Evolutionary conservation across 92 coral and sea anemone species (phyloP).

Genomic region (Anthopleura xanthogrammica): DNA sequence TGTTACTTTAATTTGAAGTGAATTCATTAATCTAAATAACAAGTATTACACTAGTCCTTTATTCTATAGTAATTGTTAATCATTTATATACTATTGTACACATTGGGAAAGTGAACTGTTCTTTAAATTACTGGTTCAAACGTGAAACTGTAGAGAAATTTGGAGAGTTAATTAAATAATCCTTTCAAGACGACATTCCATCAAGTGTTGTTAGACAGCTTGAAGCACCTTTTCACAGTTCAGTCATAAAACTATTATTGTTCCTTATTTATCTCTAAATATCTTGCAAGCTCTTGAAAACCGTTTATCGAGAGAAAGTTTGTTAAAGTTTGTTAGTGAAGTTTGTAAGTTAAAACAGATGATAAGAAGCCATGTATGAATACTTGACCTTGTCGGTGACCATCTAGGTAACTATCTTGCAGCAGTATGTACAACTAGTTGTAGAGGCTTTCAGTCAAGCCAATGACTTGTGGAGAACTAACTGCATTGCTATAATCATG

Average conservation of each 20-base stretch:
- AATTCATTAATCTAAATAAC: not conserved
- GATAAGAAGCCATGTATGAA: too few species aligned
- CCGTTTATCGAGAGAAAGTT: too few species aligned
- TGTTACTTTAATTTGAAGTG: not conserved
- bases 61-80: not conserved
- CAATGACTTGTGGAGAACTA: too few species aligned
- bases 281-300: not conserved
- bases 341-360: too few species aligned
- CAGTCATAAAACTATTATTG: not conserved
- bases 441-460: too few species aligned
- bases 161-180: slow-evolving; percentile 11
- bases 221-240: not conserved
- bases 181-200: not conserved
- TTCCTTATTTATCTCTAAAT: not conserved
- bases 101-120: not conserved
- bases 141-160: not conserved
- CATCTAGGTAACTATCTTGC: too few species aligned
- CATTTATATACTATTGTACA: not conserved
- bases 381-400: too few species aligned
- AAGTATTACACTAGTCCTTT: not conserved
- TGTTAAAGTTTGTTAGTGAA: too few species aligned
- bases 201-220: not conserved
- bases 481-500: too few species aligned
- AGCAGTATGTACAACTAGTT: too few species aligned
- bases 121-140: not conserved